Percentiles rank a stretch among this genome's conserved stretches.
Conservation (phyloP, 2,888 invertebrate species). For the Thera britannica region DNA sequence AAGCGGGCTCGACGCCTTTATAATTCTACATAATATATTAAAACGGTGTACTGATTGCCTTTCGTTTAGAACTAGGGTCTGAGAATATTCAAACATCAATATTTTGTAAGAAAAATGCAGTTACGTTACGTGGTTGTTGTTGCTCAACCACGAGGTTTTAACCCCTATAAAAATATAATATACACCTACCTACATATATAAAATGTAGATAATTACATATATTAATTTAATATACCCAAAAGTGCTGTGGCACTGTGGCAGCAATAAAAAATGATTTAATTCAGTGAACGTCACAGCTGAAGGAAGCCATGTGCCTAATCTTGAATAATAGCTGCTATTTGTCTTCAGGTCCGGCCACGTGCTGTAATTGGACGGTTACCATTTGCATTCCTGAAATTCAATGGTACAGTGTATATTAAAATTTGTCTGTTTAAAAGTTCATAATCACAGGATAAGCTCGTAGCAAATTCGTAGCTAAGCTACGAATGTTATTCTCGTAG, state of each 20-base stretch:
- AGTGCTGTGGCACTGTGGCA: constrained; percentile 16
- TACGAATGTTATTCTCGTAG: neutral
- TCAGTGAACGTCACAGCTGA: constrained; percentile 47
- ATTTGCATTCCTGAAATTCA: constrained; percentile 33
- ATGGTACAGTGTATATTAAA: constrained; percentile 1
- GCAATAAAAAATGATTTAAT: constrained; percentile 51
- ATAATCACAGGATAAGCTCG: neutral
- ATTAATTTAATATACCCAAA: neutral
- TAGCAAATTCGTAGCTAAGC: neutral
- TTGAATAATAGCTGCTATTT: constrained; percentile 70
- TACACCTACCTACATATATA: no score
- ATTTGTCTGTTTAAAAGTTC: constrained; percentile 3
- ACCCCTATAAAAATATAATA: no score
- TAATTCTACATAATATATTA: constrained; percentile 85
- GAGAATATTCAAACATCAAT: neutral
- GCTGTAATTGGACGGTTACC: constrained; percentile 62
- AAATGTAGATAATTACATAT: no score
- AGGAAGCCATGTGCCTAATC: constrained; percentile 59
- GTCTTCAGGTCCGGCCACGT: constrained; percentile 61
- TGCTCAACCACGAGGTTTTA: no score
- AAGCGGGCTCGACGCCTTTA: constrained; percentile 78
- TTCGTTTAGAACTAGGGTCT: constrained; percentile 46
- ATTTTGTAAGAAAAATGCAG: no score
- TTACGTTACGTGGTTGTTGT: no score
- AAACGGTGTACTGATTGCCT: constrained; percentile 82